Percentiles rank a stretch among this genome's conserved stretches.
These are phyloP conservation scores for Thunnus albacares DNA, from an alignment of 2,797 vertebrate species.

Conservation along the genomic window DNA sequence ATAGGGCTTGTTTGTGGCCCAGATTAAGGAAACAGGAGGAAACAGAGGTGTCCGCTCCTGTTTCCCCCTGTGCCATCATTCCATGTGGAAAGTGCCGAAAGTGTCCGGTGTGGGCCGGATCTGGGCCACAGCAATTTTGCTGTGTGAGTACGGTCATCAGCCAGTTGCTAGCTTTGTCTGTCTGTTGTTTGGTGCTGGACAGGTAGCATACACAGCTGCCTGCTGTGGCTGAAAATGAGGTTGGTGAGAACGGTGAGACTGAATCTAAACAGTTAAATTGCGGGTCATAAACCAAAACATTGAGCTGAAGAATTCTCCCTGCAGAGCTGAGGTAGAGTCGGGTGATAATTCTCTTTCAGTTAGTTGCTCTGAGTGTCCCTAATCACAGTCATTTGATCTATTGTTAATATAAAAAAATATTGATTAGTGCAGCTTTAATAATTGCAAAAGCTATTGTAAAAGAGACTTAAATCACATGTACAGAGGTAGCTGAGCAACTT, in stretches of 20 bases:
- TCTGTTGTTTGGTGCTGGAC: no score
- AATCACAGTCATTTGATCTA: background rate
- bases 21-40: no score
- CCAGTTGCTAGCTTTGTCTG: background rate
- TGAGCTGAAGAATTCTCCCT: background rate
- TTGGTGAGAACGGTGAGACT: no score
- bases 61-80: no score
- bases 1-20: no score
- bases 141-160: background rate
- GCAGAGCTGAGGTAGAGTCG: background rate
- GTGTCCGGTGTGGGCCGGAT: no score
- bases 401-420: background rate
- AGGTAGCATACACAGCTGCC: no score
- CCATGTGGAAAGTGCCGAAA: no score
- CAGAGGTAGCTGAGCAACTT: background rate
- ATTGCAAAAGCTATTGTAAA: constrained; percentile 2
- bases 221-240: background rate
- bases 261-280: background rate
- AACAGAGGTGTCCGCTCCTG: no score
- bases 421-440: background rate
- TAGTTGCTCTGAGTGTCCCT: background rate
- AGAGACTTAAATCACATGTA: background rate
- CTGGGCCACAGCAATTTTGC: no score
- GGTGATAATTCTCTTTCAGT: background rate
- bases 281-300: background rate